Evolutionary conservation across 1,140 invertebrate genomes (phyloP).

Genomic region (Mesaphorura yosii): DNA sequence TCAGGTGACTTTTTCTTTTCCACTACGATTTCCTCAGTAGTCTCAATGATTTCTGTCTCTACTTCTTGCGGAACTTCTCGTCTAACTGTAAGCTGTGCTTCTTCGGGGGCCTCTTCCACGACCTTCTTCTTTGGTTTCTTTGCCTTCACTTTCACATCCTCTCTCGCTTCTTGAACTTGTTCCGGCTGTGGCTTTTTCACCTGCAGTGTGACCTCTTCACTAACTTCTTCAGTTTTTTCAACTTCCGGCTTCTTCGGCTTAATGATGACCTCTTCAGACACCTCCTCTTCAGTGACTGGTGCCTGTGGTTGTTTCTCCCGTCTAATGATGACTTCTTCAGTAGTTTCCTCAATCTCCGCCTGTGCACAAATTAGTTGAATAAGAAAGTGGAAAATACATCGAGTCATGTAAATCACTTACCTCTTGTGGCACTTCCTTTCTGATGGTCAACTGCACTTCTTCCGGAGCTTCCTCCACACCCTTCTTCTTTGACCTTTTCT

Average conservation of each 20-base stretch:
- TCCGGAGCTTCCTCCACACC: slow-evolving; percentile 48
- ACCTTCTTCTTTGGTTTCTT: slow-evolving; percentile 34
- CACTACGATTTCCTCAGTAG: slow-evolving; percentile 36
- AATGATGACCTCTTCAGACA: slow-evolving; percentile 32
- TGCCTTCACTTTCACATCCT: background rate
- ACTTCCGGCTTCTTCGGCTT: background rate
- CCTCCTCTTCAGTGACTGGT: slow-evolving; percentile 55
- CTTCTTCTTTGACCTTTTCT: slow-evolving; percentile 32
- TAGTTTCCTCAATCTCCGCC: slow-evolving; percentile 36
- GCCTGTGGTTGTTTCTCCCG: slow-evolving; percentile 58
- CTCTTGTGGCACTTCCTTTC: slow-evolving; percentile 34
- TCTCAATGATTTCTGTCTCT: slow-evolving; percentile 38
- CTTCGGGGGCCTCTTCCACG: slow-evolving; percentile 48
- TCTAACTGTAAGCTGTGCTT: slow-evolving; percentile 44
- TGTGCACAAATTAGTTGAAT: too few relatives aligned
- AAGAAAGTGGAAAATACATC: too few relatives aligned
- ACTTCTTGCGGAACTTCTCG: slow-evolving; percentile 33
- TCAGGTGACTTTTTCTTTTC: slow-evolving; percentile 12
- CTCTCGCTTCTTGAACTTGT: background rate
- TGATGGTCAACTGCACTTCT: slow-evolving; percentile 43
- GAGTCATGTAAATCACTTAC: too few relatives aligned
- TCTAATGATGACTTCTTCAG: slow-evolving; percentile 41
- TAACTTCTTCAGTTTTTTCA: slow-evolving; percentile 51
- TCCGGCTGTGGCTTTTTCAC: slow-evolving; percentile 39
- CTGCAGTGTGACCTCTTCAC: slow-evolving; percentile 53